Percentiles rank a stretch among this genome's conserved stretches.
Conservation (phyloP, 2,888 invertebrate species). For the Oithona nana region DNA sequence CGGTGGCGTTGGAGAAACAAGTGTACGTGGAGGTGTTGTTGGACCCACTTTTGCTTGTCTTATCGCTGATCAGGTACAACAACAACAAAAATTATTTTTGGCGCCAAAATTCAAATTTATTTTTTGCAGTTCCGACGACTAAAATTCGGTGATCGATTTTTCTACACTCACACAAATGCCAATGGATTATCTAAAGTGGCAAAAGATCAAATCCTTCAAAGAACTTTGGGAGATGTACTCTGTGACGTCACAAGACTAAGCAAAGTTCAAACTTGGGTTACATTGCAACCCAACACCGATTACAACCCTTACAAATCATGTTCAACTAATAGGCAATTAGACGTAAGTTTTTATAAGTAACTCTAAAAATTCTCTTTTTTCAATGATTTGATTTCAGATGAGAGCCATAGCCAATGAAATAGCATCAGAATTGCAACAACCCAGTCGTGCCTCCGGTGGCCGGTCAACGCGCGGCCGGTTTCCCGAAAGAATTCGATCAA, state of each 20-base stretch:
- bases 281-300: constrained; percentile 11
- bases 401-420: neutral
- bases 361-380: neutral
- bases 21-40: constrained; percentile 33
- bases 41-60: constrained; percentile 40
- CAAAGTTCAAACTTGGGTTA: constrained; percentile 14
- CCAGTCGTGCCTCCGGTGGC: no score
- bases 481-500: neutral
- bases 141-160: constrained; percentile 15
- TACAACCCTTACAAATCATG: constrained; percentile 5
- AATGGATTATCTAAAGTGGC: neutral
- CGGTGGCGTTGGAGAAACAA: constrained; percentile 35
- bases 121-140: neutral
- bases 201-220: constrained; percentile 3
- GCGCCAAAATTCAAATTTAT: neutral
- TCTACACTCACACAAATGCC: constrained; percentile 9
- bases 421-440: neutral
- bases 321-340: neutral
- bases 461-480: no score
- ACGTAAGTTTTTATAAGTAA: neutral
- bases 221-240: constrained; percentile 12
- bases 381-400: neutral
- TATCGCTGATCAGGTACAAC: constrained; percentile 32
- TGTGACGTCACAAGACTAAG: neutral
- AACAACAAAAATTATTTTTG: neutral